Conservation (phyloP, 2,888 invertebrate species). For the Opisthograptis luteolata region DNA sequence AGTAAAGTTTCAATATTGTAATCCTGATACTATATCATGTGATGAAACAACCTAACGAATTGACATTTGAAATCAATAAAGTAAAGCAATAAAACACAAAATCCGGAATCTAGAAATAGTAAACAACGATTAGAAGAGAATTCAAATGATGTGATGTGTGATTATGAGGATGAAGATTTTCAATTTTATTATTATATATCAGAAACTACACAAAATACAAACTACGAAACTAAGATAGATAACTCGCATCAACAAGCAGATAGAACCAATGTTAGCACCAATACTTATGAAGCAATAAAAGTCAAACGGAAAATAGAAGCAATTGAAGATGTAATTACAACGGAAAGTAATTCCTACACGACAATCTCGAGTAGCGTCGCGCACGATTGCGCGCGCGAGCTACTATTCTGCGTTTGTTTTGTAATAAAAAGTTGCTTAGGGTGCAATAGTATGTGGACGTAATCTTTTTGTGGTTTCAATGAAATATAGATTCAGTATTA, state of each 20-base stretch:
- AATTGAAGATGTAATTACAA: slow-evolving; percentile 32
- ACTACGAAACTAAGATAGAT: no score
- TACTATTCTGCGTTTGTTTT: slow-evolving; percentile 14
- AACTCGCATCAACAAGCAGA: no score
- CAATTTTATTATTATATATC: no score
- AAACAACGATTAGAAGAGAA: background rate
- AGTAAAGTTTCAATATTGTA: background rate
- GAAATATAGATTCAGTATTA: no score
- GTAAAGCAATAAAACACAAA: slow-evolving; percentile 7
- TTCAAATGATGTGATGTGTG: no score
- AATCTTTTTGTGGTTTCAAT: no score
- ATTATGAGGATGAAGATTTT: no score
- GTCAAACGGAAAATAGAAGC: slow-evolving; percentile 33
- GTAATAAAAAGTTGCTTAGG: no score
- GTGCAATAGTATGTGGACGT: no score
- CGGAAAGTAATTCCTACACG: slow-evolving; percentile 31
- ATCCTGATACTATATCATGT: background rate
- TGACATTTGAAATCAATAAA: slow-evolving; percentile 23
- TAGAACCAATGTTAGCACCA: slow-evolving; percentile 10
- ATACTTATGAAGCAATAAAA: slow-evolving; percentile 24
- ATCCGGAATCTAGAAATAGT: slow-evolving; percentile 2
- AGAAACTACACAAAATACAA: no score
- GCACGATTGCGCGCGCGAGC: slow-evolving; percentile 33
- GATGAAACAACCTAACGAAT: background rate
- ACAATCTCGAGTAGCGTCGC: slow-evolving; percentile 27